Evolutionary conservation across 2,888 invertebrate genomes (phyloP).

Genomic region (Heliconius sara): DNA sequence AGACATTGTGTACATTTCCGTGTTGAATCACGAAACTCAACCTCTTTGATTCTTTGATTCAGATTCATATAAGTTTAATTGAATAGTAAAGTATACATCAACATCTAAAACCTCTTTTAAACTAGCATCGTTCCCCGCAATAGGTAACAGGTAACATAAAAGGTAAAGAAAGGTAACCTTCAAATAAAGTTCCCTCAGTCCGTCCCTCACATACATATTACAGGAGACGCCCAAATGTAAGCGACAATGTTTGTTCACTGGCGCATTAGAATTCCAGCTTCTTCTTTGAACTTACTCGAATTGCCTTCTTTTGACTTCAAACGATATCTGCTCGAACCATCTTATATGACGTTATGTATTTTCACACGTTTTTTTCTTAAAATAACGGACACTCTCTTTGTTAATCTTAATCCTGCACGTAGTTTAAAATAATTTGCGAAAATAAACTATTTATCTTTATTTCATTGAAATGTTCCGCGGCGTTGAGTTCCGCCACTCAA

Average conservation of each 20-base stretch:
- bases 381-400: background rate
- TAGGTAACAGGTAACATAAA: background rate
- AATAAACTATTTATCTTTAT: too few relatives aligned
- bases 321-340: slow-evolving; percentile 19
- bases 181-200: background rate
- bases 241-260: slow-evolving; percentile 25
- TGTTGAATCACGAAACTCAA: too few relatives aligned
- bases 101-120: background rate
- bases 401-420: background rate
- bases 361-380: background rate
- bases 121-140: background rate
- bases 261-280: slow-evolving; percentile 13
- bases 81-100: background rate
- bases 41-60: too few relatives aligned
- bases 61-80: background rate
- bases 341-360: background rate
- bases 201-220: slow-evolving; percentile 21
- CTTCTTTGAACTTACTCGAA: slow-evolving; percentile 27
- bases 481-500: too few relatives aligned
- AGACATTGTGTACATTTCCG: too few relatives aligned
- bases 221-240: slow-evolving; percentile 29
- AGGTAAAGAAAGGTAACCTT: slow-evolving; percentile 13
- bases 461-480: too few relatives aligned
- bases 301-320: slow-evolving; percentile 29
- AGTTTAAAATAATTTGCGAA: background rate